Conservation (phyloP, 1,140 invertebrate species). For the Coenobita brevimanus region DNA sequence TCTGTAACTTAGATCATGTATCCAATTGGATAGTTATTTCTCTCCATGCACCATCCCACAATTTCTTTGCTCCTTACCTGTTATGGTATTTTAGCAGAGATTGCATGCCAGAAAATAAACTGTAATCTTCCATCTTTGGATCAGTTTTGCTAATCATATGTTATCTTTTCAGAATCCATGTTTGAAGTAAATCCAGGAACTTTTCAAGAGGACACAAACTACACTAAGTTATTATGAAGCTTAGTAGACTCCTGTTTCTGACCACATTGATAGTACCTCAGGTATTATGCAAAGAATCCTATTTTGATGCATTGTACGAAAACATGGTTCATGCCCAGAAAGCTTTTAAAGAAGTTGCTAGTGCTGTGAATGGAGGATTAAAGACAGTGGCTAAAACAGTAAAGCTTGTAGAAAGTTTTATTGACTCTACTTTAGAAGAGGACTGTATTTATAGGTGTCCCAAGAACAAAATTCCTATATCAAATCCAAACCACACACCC, state of each 20-base stretch:
- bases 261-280: background rate
- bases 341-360: constrained; percentile 26
- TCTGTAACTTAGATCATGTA: too few relatives aligned
- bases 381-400: constrained; percentile 85
- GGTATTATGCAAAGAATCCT: background rate
- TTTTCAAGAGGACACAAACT: too few relatives aligned
- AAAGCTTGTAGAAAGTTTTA: constrained; percentile 84
- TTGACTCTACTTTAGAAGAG: constrained; percentile 88
- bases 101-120: too few relatives aligned
- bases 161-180: too few relatives aligned
- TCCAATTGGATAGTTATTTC: too few relatives aligned
- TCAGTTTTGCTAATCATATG: too few relatives aligned
- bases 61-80: too few relatives aligned
- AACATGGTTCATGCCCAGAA: constrained; percentile 49
- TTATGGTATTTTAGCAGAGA: too few relatives aligned
- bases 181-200: too few relatives aligned
- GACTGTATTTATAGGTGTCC: constrained; percentile 85
- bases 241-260: background rate
- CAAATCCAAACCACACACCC: constrained; percentile 83
- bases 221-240: too few relatives aligned
- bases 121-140: too few relatives aligned
- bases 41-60: too few relatives aligned
- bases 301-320: constrained; percentile 47
- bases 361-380: constrained; percentile 80
- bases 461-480: constrained; percentile 76